Base-by-base conservation (phyloP, 2,113 vertebrate species). In the Prionailurus bengalensis region DNA sequence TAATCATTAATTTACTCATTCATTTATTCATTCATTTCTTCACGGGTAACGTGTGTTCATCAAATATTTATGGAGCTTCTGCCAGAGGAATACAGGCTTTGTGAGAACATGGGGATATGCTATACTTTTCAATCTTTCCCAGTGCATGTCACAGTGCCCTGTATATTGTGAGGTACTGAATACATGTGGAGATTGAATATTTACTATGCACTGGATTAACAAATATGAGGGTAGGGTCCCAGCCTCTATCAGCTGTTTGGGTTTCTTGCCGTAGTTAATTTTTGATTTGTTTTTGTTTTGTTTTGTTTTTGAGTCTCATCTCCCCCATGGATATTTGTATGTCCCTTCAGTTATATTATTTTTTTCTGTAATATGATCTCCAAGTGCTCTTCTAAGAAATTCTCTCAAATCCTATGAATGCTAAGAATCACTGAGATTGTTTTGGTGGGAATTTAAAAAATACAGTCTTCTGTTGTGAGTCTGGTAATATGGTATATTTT, bases 21-120 rank as follows among this genome's bases (percentile, higher is more conserved):
- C 66, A 42, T 29, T 83, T 36, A 80, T 92, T 53, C n/a, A 17
- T 90, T 89, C 61, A 29, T 82, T 96, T 33, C 27, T 78, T 91
- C 14, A 58, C 71, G 23, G 29, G 65, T 89, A 89, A 84, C 74
- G 29, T 78, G 7, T 39, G 3, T 25, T 51, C 65, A 89, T 81
- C 15, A 91, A 21, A n/a, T 89, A 84, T 92, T 89, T 89, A 42
- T 66, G 31, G 9, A 68, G 19, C 39, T 51, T 78, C 21, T 80
- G 29, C 68, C 11, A 87, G 65, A 33, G 10, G 12, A 86, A 94
- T n/a, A 23, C 36, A 74, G 39, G 7, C 45, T 88, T 33, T 33
- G 5, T 39, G 73, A 89, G 16, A 70, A 7, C 13, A 27, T 58
- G 17, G n/a, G 55, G 8, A 45, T 36, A 71, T 4, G 23, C 7